Evolutionary conservation across 92 coral and sea anemone species (phyloP).

Genomic region (Zoanthus sansibaricus): DNA sequence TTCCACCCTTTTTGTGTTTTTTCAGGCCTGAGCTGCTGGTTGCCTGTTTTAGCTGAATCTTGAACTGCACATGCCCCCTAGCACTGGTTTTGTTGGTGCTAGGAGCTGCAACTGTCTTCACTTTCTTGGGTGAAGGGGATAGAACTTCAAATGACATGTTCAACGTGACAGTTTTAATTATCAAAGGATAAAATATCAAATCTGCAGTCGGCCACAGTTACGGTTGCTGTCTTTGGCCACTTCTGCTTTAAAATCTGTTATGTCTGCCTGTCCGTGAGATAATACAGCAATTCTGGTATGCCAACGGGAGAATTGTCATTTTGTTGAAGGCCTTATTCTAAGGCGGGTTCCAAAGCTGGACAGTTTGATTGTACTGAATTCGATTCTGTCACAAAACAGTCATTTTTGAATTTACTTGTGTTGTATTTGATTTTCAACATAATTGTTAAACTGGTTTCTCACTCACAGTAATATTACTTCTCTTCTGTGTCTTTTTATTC

Average conservation of each 20-base stretch:
- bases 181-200: constrained; percentile 7
- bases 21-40: constrained; percentile 1
- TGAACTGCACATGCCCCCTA: background rate
- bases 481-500: no score
- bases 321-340: constrained; percentile 25
- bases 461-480: no score
- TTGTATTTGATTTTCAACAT: no score
- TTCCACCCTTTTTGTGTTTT: constrained; percentile 3
- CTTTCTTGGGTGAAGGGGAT: background rate
- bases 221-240: background rate
- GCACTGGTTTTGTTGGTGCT: background rate
- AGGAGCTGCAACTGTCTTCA: background rate
- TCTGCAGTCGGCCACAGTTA: background rate
- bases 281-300: constrained; percentile 5
- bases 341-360: constrained; percentile 13
- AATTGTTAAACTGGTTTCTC: no score
- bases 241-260: constrained; percentile 15
- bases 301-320: constrained; percentile 21
- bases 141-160: constrained; percentile 31
- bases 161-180: constrained; percentile 26
- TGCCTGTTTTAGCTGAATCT: background rate
- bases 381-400: no score
- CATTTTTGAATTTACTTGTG: no score
- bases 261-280: background rate
- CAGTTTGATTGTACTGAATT: no score